Evolutionary conservation across 2,113 vertebrate species (phyloP).

Genomic region (Corapipo altera): DNA sequence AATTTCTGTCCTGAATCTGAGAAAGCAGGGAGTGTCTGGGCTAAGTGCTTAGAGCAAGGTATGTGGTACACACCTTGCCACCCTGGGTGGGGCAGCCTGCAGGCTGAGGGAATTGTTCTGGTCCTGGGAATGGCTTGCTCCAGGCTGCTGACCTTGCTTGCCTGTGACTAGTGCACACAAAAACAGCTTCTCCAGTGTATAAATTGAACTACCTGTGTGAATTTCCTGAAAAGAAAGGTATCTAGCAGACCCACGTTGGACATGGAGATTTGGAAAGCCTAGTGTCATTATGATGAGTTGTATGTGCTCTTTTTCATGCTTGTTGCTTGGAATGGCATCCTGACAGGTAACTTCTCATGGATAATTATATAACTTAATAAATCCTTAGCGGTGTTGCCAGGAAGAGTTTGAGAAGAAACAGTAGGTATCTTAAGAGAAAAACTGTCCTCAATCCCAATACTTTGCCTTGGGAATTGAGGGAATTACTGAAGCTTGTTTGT

Average conservation of each 20-base stretch:
- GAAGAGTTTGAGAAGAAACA: background rate
- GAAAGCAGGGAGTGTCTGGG: background rate
- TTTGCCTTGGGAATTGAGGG: background rate
- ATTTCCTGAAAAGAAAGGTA: background rate
- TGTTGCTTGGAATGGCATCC: background rate
- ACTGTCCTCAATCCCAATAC: background rate
- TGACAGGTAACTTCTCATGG: background rate
- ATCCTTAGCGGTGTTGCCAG: background rate
- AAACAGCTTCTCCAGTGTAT: background rate
- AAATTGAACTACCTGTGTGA: background rate
- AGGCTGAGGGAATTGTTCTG: background rate
- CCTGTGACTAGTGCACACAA: fast-evolving
- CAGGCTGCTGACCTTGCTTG: background rate
- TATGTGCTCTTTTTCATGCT: background rate
- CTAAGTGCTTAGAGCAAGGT: background rate
- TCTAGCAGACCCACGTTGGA: background rate
- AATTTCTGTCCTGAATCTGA: background rate
- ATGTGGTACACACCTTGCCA: background rate
- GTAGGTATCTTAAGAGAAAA: background rate
- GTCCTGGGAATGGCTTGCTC: background rate
- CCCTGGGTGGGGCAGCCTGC: background rate
- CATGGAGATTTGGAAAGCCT: background rate
- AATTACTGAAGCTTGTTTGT: background rate
- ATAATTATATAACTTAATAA: background rate
- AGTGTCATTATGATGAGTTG: background rate